A percentile compares a stretch with the other conserved stretches of the same genome.
Evolutionary conservation across 2,888 invertebrate genomes (phyloP).

Genomic region (Vesta saturnalis): DNA sequence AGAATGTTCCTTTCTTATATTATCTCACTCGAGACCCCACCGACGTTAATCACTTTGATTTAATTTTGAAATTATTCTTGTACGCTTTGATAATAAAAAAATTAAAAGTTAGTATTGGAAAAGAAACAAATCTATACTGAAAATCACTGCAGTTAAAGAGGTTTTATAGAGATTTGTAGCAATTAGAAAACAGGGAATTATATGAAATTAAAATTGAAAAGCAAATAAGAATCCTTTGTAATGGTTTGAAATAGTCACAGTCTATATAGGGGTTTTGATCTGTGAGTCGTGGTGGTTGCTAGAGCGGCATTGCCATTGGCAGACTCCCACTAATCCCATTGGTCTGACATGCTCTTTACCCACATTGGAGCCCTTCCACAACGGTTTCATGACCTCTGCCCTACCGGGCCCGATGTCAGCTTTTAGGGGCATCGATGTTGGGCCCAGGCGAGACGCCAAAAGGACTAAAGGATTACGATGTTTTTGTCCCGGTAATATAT

Average conservation of each 20-base stretch:
- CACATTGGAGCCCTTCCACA: slow-evolving; percentile 53
- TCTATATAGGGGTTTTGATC: slow-evolving; percentile 49
- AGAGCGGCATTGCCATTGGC: slow-evolving; percentile 53
- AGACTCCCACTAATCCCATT: slow-evolving; percentile 55
- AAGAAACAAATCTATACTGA: too few species aligned
- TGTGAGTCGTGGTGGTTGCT: slow-evolving; percentile 56
- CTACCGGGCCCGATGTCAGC: slow-evolving; percentile 40
- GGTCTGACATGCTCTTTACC: slow-evolving; percentile 55
- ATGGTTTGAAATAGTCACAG: slow-evolving; percentile 34
- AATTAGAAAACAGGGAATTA: not conserved
- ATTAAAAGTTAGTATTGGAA: too few species aligned
- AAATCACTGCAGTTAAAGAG: too few species aligned
- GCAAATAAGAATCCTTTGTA: not conserved
- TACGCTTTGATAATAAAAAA: not conserved
- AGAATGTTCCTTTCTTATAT: slow-evolving; percentile 39
- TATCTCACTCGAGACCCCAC: slow-evolving; percentile 9
- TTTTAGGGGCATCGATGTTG: slow-evolving; percentile 25
- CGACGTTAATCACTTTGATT: not conserved
- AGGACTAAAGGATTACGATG: slow-evolving; percentile 27
- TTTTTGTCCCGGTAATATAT: slow-evolving; percentile 24
- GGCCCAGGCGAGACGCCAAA: slow-evolving; percentile 22
- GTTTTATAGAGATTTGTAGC: not conserved
- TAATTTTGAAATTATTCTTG: not conserved
- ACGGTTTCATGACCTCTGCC: slow-evolving; percentile 42
- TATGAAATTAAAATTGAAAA: not conserved